These are phyloP conservation scores for Drosophila lacicola DNA, from an alignment of 2,888 invertebrate genomes.

Conservation along the genomic window DNA sequence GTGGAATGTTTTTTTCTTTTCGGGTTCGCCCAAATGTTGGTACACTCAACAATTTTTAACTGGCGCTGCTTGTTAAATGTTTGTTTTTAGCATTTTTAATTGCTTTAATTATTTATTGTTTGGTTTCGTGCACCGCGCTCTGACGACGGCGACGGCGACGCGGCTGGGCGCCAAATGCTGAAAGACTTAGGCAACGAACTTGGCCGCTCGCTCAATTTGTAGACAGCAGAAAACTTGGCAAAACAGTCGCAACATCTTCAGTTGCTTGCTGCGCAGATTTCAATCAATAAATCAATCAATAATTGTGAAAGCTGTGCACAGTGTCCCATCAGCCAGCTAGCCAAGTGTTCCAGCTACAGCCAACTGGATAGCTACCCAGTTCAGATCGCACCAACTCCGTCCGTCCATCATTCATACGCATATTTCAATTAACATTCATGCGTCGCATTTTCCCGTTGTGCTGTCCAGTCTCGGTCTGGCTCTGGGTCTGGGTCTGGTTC, in stretches of 20 bases:
- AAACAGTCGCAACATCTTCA: slow-evolving; percentile 60
- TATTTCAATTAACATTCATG: slow-evolving; percentile 78
- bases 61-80: slow-evolving; percentile 80
- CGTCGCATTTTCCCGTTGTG: slow-evolving; percentile 64
- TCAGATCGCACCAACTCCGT: slow-evolving; percentile 32
- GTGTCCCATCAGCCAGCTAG: slow-evolving; percentile 40
- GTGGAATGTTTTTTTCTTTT: slow-evolving; percentile 19
- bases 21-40: slow-evolving; percentile 61
- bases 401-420: slow-evolving; percentile 77
- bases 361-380: slow-evolving; percentile 1
- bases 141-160: slow-evolving; percentile 30
- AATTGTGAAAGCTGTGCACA: slow-evolving; percentile 76
- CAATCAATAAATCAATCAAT: slow-evolving; percentile 80
- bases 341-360: slow-evolving; percentile 14
- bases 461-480: slow-evolving; percentile 24
- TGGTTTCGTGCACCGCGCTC: slow-evolving; percentile 54
- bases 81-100: slow-evolving; percentile 82
- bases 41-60: slow-evolving; percentile 57
- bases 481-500: slow-evolving; percentile 20
- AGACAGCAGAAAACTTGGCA: slow-evolving; percentile 55
- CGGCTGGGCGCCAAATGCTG: slow-evolving; percentile 70
- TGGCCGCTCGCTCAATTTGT: slow-evolving; percentile 64
- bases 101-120: slow-evolving; percentile 83
- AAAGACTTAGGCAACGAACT: slow-evolving; percentile 76
- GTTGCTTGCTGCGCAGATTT: slow-evolving; percentile 68